Evolutionary conservation across 92 coral and sea anemone species (phyloP).

Genomic region (Scolanthus callimorphus): DNA sequence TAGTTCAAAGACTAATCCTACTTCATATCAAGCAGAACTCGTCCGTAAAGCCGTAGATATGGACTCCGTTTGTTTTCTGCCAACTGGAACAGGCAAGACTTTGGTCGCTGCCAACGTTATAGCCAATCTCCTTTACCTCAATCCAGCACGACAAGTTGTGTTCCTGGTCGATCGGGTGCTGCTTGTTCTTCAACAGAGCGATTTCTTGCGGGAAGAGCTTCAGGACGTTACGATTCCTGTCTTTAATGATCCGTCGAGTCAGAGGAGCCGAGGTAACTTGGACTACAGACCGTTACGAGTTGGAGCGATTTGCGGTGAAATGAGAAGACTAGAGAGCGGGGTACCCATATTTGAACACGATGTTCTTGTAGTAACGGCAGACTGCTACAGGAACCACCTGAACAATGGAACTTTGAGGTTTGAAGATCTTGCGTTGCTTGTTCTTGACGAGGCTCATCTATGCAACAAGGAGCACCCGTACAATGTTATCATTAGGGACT

Average conservation of each 20-base stretch:
- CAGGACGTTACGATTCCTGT: constrained; percentile 21
- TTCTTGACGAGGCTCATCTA: constrained; percentile 83
- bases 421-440: constrained; percentile 75
- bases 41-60: constrained; percentile 70
- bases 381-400: constrained; percentile 82
- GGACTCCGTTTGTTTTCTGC: constrained; percentile 84
- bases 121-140: constrained; percentile 63
- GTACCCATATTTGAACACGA: constrained; percentile 85
- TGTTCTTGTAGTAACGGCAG: constrained; percentile 79
- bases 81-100: constrained; percentile 92
- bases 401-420: constrained; percentile 88
- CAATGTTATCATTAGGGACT: constrained; percentile 83
- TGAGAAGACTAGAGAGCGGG: constrained; percentile 76
- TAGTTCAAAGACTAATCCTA: constrained; percentile 61
- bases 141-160: constrained; percentile 87
- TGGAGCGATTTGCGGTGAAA: constrained; percentile 92
- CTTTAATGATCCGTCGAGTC: not conserved
- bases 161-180: constrained; percentile 88
- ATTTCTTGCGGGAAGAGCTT: constrained; percentile 72
- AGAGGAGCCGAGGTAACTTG: not conserved
- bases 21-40: constrained; percentile 70
- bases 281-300: constrained; percentile 57
- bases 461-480: constrained; percentile 93
- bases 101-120: constrained; percentile 74
- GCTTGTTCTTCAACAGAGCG: constrained; percentile 80